These are phyloP conservation scores for Reticulitermes lucifugus DNA, from an alignment of 2,888 invertebrate genomes.

Conservation along the genomic window DNA sequence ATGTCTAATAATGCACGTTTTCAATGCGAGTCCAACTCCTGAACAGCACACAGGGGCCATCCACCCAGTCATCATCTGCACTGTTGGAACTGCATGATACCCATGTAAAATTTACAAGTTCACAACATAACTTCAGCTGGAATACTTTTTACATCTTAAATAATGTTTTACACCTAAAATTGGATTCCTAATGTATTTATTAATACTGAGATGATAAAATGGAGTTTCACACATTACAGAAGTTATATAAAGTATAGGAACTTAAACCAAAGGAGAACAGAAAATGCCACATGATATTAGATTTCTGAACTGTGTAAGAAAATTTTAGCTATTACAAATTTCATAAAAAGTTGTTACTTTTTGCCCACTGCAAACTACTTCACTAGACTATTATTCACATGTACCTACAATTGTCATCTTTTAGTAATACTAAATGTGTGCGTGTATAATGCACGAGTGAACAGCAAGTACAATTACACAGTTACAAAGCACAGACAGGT, in stretches of 20 bases:
- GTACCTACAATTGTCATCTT: not conserved
- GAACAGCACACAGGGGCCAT: not conserved
- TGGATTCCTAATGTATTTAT: not conserved
- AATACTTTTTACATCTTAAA: not conserved
- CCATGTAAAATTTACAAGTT: not conserved
- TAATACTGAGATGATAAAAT: not conserved
- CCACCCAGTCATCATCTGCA: not conserved
- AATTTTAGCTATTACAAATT: not conserved
- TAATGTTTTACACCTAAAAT: not conserved
- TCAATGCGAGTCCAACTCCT: not conserved
- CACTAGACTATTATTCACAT: not conserved
- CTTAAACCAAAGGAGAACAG: not conserved
- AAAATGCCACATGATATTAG: not conserved
- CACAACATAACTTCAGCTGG: not conserved
- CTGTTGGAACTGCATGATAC: not conserved
- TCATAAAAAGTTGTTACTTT: not conserved
- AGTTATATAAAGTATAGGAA: not conserved
- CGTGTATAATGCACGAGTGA: not conserved
- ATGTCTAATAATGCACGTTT: constrained; percentile 14
- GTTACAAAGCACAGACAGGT: no score
- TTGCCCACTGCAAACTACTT: constrained; percentile 18
- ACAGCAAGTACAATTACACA: not conserved
- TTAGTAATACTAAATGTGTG: not conserved
- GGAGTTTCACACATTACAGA: not conserved
- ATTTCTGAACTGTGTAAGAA: not conserved